Evolutionary conservation across 2,797 vertebrate genomes (phyloP).

Genomic region (Halcyon smyrnensis): DNA sequence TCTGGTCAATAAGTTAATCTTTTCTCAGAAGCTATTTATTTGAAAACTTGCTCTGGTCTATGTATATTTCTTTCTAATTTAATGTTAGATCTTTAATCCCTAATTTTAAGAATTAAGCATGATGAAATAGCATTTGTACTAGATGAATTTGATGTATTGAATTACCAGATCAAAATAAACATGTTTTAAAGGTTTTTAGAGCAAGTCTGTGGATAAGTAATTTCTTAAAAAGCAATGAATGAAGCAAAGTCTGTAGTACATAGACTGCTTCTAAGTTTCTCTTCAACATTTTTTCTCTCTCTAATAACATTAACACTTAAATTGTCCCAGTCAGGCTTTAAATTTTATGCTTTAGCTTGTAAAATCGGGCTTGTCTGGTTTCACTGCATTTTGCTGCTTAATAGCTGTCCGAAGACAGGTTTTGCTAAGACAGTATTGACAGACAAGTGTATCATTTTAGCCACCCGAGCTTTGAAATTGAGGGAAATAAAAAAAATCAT

Average conservation of each 20-base stretch:
- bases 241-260: background rate
- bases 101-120: conserved; percentile 3
- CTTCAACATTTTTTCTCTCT: background rate
- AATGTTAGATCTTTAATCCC: background rate
- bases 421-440: conserved; percentile 11
- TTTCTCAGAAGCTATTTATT: conserved; percentile 12
- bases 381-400: conserved; percentile 4
- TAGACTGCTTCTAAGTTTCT: background rate
- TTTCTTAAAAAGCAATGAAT: conserved; percentile 8
- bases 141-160: background rate
- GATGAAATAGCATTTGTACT: background rate
- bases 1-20: background rate
- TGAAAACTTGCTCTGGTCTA: background rate
- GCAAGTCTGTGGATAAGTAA: background rate
- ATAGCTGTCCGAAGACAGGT: conserved; percentile 5
- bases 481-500: background rate
- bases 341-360: conserved; percentile 16
- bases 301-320: conserved; percentile 10
- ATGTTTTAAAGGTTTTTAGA: background rate
- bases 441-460: background rate
- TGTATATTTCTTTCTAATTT: conserved; percentile 23
- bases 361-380: background rate
- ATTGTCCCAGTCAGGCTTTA: conserved; percentile 26
- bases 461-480: conserved; percentile 14
- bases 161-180: background rate